Conservation (phyloP, 2,113 vertebrate species). For the Pseudorhombus dupliciocellatus region DNA sequence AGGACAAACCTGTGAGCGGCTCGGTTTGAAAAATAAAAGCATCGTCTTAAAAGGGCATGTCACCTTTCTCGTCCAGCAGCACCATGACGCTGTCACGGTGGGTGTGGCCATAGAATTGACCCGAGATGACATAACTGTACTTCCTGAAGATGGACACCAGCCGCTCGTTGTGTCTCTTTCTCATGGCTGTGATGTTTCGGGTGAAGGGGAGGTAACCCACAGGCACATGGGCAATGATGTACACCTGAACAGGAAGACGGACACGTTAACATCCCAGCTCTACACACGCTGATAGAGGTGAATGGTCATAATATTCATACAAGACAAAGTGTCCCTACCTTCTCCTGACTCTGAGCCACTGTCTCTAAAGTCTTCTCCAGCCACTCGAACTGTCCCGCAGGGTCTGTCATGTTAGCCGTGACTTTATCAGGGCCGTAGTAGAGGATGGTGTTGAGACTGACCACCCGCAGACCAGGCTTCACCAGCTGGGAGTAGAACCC, state of each 20-base stretch:
- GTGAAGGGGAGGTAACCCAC: conserved; percentile 88
- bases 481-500: conserved; percentile 94
- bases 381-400: conserved; percentile 73
- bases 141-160: conserved; percentile 87
- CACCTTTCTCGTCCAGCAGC: conserved; percentile 87
- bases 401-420: conserved; percentile 88
- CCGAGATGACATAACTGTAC: conserved; percentile 86
- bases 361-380: conserved; percentile 61
- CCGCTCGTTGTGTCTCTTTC: conserved; percentile 85
- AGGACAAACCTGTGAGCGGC: background rate
- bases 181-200: conserved; percentile 81
- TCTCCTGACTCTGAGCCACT: conserved; percentile 53
- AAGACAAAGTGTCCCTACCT: conserved; percentile 40
- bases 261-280: background rate
- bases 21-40: too few species aligned
- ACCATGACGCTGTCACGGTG: conserved; percentile 95
- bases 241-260: conserved; percentile 79
- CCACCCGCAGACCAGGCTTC: conserved; percentile 83
- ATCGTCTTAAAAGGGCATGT: too few species aligned
- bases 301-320: too few species aligned
- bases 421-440: conserved; percentile 89
- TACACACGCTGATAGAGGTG: too few species aligned
- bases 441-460: conserved; percentile 95
- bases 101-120: conserved; percentile 96
- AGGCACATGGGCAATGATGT: conserved; percentile 92